phyloP scores from a whole-genome alignment of 2,797 vertebrate genomes.

The Zonotrichia albicollis region DNA sequence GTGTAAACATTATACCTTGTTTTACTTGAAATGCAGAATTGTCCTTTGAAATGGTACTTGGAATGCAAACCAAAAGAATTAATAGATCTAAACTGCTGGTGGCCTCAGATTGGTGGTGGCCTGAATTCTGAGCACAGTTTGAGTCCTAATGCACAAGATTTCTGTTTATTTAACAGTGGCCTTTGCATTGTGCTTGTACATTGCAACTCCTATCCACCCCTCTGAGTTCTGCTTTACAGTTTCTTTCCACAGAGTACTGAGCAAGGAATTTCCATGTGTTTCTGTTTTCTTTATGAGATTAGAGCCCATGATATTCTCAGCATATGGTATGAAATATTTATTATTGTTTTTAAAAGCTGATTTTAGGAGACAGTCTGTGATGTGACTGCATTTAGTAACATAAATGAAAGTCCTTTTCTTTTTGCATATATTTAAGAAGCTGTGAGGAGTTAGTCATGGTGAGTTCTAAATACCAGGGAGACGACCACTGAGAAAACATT shows the following conservation, averaged over 20 bases:
- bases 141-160: background rate
- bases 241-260: background rate
- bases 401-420: background rate
- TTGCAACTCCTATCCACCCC: background rate
- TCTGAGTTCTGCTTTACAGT: background rate
- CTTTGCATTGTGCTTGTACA: background rate
- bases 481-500: background rate
- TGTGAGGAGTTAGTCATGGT: background rate
- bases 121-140: background rate
- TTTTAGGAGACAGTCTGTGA: conserved; percentile 25
- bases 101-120: background rate
- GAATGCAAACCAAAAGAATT: background rate
- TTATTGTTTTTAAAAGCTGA: conserved; percentile 4
- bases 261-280: background rate
- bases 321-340: conserved; percentile 19
- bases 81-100: background rate
- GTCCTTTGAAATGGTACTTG: background rate
- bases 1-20: background rate
- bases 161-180: background rate
- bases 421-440: conserved; percentile 7
- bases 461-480: conserved; percentile 7
- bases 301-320: background rate
- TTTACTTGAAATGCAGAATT: background rate
- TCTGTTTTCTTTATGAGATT: background rate
- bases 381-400: conserved; percentile 12